Percentiles rank a stretch among this genome's conserved stretches.
phyloP scores from a whole-genome alignment of 2,113 vertebrate genomes.

The Elephantulus edwardii region DNA sequence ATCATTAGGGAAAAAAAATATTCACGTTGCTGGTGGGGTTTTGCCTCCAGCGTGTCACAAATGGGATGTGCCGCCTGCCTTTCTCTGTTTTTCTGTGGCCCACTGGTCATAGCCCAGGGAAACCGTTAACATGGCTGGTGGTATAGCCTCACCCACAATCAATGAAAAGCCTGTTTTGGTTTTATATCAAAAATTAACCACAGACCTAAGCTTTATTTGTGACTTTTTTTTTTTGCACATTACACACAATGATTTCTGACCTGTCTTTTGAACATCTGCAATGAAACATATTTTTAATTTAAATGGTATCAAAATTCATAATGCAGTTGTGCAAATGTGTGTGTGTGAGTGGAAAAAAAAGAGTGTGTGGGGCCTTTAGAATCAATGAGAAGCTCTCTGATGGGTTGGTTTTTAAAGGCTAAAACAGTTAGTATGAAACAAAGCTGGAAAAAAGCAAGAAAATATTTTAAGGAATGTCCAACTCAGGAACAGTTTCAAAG shows the following conservation, averaged over 20 bases:
- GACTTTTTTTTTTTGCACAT: constrained; percentile 60
- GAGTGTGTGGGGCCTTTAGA: constrained; percentile 8
- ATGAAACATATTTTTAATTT: constrained; percentile 69
- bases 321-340: constrained; percentile 45
- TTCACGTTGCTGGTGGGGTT: constrained; percentile 67
- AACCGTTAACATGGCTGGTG: background rate
- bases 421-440: constrained; percentile 48
- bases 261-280: constrained; percentile 43
- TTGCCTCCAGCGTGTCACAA: constrained; percentile 61
- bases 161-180: constrained; percentile 49
- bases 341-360: constrained; percentile 37
- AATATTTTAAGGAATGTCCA: constrained; percentile 46
- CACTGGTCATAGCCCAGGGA: constrained; percentile 19
- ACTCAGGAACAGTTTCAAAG: constrained; percentile 71
- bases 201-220: constrained; percentile 48
- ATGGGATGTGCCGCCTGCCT: constrained; percentile 35
- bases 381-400: constrained; percentile 56
- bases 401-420: constrained; percentile 50
- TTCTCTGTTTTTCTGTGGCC: constrained; percentile 42
- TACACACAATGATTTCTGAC: constrained; percentile 49
- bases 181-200: constrained; percentile 52
- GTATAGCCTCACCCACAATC: background rate
- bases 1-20: constrained; percentile 47
- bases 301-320: constrained; percentile 52
- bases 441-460: constrained; percentile 56